Conservation (phyloP, 1,140 invertebrate genomes). For the Bactericera cockerelli region DNA sequence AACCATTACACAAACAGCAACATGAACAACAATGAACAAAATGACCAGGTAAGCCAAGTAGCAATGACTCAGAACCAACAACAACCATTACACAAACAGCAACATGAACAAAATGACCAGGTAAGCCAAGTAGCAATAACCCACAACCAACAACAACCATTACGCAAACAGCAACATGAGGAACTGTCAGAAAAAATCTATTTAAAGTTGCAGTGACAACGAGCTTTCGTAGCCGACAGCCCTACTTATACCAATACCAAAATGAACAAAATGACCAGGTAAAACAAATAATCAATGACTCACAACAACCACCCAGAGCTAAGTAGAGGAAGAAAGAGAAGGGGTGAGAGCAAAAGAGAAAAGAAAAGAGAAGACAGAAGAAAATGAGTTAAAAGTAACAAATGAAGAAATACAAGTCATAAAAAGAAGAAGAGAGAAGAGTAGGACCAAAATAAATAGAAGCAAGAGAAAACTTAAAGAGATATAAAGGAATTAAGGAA, state of each 20-base stretch:
- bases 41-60: conserved; percentile 48
- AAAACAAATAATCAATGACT: conserved; percentile 20
- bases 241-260: conserved; percentile 42
- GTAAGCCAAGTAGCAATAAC: conserved; percentile 30
- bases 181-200: too few species aligned
- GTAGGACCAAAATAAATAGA: too few species aligned
- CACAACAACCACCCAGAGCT: conserved; percentile 53
- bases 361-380: too few species aligned
- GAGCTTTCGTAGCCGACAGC: conserved; percentile 28
- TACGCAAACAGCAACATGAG: conserved; percentile 33
- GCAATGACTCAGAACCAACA: conserved; percentile 26
- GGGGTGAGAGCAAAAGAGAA: not conserved
- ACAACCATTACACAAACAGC: conserved; percentile 43
- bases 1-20: conserved; percentile 42
- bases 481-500: too few species aligned
- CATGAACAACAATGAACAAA: conserved; percentile 25
- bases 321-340: too few species aligned
- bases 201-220: conserved; percentile 19
- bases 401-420: too few species aligned
- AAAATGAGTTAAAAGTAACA: too few species aligned
- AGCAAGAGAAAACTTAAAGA: too few species aligned
- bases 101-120: conserved; percentile 42
- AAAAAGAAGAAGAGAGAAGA: too few species aligned
- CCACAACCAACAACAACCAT: conserved; percentile 39
- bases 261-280: conserved; percentile 43